These are phyloP conservation scores for Austrolebias charrua DNA, from an alignment of 2,797 vertebrate genomes.

Conservation along the genomic window DNA sequence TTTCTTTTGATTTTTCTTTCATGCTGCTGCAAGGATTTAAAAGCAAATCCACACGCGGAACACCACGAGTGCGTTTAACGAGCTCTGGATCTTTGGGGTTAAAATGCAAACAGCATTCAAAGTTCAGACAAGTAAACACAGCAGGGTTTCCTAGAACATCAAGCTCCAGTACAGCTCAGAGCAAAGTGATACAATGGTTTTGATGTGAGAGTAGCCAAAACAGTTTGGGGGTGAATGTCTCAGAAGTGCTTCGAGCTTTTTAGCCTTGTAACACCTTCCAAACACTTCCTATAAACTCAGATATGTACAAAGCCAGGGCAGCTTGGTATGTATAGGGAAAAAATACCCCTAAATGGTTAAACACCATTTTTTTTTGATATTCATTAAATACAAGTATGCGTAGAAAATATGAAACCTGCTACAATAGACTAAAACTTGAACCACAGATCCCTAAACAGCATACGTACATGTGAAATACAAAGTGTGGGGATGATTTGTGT, in stretches of 20 bases:
- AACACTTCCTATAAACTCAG: constrained; percentile 18
- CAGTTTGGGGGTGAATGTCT: constrained; percentile 35
- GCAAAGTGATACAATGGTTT: constrained; percentile 36
- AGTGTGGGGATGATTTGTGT: background rate
- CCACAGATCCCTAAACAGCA: background rate
- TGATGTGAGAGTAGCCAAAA: constrained; percentile 30
- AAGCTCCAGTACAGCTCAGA: constrained; percentile 10
- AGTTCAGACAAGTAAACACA: constrained; percentile 37
- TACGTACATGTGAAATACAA: no score
- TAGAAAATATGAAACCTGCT: background rate
- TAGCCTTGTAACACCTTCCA: constrained; percentile 40
- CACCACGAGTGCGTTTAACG: constrained; percentile 21
- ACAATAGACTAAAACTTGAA: background rate
- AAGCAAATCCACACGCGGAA: constrained; percentile 4
- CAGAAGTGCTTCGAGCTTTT: constrained; percentile 43
- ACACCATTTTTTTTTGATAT: no score
- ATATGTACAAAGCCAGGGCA: background rate
- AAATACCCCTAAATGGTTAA: no score
- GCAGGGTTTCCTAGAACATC: constrained; percentile 23
- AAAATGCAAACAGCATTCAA: constrained; percentile 38
- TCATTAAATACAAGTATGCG: no score
- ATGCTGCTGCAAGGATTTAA: constrained; percentile 18
- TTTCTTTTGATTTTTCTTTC: constrained; percentile 1
- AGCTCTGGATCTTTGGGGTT: constrained; percentile 10
- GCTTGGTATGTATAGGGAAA: background rate